Percentiles rank a stretch among this genome's conserved stretches.
phyloP scores from a whole-genome alignment of 2,797 vertebrate species.

The Sebastes kiyomatsui region DNA sequence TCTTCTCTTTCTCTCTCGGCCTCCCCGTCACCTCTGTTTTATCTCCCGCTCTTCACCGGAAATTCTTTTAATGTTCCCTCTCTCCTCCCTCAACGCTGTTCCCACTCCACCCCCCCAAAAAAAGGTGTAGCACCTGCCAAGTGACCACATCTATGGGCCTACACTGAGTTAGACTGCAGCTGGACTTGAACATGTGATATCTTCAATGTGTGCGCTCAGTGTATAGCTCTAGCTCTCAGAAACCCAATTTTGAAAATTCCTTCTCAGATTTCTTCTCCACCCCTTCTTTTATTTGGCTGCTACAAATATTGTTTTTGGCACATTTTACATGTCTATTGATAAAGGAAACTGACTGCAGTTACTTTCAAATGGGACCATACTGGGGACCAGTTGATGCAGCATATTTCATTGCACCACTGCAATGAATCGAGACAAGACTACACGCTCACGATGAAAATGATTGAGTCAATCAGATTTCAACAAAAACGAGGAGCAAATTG shows the following conservation, averaged over 20 bases:
- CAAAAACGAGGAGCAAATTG: no score
- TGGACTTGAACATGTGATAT: neutral
- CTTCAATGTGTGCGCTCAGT: neutral
- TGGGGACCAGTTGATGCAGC: neutral
- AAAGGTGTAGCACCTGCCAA: constrained; percentile 29
- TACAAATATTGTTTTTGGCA: neutral
- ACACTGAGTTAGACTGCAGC: neutral
- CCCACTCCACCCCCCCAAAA: neutral
- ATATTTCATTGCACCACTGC: no score
- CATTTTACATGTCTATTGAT: neutral
- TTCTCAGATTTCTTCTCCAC: neutral
- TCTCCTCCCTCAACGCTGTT: constrained; percentile 31
- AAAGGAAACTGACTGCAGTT: neutral
- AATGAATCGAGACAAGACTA: no score
- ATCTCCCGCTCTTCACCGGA: constrained; percentile 16
- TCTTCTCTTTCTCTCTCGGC: constrained; percentile 1
- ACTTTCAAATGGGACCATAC: neutral
- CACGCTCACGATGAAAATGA: no score
- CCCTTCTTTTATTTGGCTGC: neutral
- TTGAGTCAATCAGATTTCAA: no score
- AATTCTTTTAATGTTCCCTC: constrained; percentile 26
- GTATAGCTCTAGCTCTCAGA: neutral
- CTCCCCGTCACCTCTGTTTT: constrained; percentile 21
- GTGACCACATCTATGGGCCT: constrained; percentile 9
- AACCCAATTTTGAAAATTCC: neutral